These are phyloP conservation scores for Lasioglossum lativentre DNA, from an alignment of 2,888 invertebrate genomes.

Conservation along the genomic window DNA sequence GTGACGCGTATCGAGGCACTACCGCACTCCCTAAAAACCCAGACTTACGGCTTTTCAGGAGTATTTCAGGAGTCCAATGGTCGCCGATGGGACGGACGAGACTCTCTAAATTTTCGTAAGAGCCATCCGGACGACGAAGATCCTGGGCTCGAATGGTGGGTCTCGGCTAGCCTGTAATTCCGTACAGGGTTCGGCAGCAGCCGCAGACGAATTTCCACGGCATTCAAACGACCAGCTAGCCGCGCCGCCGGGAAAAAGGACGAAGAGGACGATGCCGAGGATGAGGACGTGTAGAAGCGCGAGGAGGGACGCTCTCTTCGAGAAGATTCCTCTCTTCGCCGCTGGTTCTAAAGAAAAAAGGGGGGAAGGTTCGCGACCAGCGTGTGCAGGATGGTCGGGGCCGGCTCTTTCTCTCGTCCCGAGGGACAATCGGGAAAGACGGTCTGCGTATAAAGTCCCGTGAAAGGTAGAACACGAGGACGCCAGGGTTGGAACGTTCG, in stretches of 20 bases:
- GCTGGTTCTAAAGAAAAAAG: too few relatives aligned
- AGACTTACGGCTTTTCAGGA: neutral
- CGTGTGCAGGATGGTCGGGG: conserved; percentile 66
- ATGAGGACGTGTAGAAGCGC: too few relatives aligned
- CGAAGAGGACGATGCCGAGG: neutral
- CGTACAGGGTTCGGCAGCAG: neutral
- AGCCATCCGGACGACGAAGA: neutral
- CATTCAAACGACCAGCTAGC: conserved; percentile 1
- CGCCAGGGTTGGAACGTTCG: conserved; percentile 49
- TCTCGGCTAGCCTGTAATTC: conserved; percentile 12
- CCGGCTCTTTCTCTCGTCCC: conserved; percentile 19
- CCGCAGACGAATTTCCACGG: conserved; percentile 18
- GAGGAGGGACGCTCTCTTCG: neutral
- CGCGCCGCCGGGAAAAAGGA: conserved; percentile 1
- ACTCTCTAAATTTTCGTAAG: neutral
- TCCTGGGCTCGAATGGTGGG: neutral
- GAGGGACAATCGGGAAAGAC: conserved; percentile 67
- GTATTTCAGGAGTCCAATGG: too few relatives aligned
- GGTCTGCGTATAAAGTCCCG: conserved; percentile 42
- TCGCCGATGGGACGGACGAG: neutral
- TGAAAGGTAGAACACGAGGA: conserved; percentile 58
- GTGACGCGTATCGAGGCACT: neutral
- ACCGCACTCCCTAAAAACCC: neutral
- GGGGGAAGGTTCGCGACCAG: conserved; percentile 61
- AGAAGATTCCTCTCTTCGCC: neutral